phyloP scores from a whole-genome alignment of 2,888 invertebrate species.

The Xylota sylvarum region DNA sequence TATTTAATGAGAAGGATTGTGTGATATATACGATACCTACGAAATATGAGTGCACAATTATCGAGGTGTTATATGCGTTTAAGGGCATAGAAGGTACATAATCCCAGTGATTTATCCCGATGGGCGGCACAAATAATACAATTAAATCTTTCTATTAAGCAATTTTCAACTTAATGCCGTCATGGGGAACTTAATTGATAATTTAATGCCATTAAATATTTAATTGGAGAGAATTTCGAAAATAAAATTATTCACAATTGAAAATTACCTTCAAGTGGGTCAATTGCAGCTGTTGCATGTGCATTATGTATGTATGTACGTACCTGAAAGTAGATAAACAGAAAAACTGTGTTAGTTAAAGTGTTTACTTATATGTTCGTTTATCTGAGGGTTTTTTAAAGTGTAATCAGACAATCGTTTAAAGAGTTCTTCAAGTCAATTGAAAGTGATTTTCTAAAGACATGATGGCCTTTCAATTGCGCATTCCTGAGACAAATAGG shows the following conservation, averaged over 20 bases:
- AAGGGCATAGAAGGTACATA: neutral
- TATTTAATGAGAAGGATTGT: neutral
- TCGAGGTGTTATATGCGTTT: neutral
- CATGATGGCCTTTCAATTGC: neutral
- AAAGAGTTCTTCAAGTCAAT: neutral
- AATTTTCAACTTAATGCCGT: conserved; percentile 16
- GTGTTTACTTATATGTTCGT: neutral
- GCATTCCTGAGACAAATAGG: neutral
- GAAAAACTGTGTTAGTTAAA: conserved; percentile 22
- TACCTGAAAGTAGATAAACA: conserved; percentile 22
- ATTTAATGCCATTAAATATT: conserved; percentile 38
- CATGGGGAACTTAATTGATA: conserved; percentile 29
- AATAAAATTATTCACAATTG: conserved; percentile 9
- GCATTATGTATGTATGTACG: neutral
- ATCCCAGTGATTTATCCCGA: neutral
- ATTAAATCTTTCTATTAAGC: conserved; percentile 5
- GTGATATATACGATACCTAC: neutral
- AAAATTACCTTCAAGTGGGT: conserved; percentile 19
- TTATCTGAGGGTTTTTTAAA: neutral
- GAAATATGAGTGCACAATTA: neutral
- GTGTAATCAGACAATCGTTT: neutral
- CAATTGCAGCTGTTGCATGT: neutral
- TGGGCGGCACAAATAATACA: neutral
- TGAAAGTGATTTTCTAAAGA: neutral
- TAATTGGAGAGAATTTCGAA: conserved; percentile 21